phyloP scores from a whole-genome alignment of 2,888 invertebrate genomes.

The Periphyllus acericola region DNA sequence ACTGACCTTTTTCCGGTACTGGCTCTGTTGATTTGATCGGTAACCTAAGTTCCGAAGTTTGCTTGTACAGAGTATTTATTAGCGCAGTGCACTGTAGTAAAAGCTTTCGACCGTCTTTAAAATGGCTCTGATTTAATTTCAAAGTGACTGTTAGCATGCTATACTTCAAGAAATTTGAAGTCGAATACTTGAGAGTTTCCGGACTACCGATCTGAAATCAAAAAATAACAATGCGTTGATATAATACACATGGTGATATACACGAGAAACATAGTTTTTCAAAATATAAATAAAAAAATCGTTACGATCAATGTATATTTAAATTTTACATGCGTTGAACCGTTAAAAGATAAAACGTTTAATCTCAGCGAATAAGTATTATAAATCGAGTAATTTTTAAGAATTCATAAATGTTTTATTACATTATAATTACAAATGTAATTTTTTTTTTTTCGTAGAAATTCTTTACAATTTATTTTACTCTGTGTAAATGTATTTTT shows the following conservation, averaged over 20 bases:
- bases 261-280: not conserved
- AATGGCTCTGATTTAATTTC: conserved; percentile 54
- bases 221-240: not conserved
- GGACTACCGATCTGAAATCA: conserved; percentile 66
- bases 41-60: conserved; percentile 74
- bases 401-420: too few species aligned
- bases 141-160: conserved; percentile 72
- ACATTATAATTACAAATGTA: too few species aligned
- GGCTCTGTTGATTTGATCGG: conserved; percentile 80
- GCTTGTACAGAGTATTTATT: conserved; percentile 76
- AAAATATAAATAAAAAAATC: not conserved
- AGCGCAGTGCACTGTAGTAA: conserved; percentile 78
- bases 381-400: too few species aligned
- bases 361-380: too few species aligned
- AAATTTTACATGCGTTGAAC: not conserved
- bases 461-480: too few species aligned
- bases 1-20: conserved; percentile 78
- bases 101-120: conserved; percentile 68
- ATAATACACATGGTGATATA: not conserved
- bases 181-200: conserved; percentile 64
- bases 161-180: conserved; percentile 68
- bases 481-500: too few species aligned
- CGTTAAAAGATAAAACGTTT: too few species aligned
- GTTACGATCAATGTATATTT: too few species aligned
- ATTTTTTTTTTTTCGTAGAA: too few species aligned